These are phyloP conservation scores for Sterrhoptilus dennistouni DNA, from an alignment of 2,113 vertebrate species.

Conservation along the genomic window DNA sequence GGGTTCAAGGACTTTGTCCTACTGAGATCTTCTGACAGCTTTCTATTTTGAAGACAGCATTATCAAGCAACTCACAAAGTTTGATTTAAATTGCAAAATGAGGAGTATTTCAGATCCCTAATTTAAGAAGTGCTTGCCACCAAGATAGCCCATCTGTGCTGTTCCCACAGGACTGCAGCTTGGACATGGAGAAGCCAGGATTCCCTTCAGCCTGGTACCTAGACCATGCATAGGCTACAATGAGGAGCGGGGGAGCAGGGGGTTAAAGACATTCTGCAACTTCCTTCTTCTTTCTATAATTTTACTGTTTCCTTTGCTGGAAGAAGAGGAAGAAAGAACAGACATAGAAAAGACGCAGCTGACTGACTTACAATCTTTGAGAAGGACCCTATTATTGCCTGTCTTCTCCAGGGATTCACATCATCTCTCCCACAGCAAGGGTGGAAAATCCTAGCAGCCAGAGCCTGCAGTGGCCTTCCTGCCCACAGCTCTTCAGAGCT, in stretches of 20 bases:
- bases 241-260: neutral
- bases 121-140: neutral
- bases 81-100: neutral
- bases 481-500: neutral
- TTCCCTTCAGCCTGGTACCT: neutral
- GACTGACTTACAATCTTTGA: neutral
- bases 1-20: neutral
- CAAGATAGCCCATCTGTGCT: neutral
- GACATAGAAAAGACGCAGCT: neutral
- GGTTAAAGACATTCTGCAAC: neutral
- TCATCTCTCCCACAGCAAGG: neutral
- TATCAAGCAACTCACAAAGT: neutral
- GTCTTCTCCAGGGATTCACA: neutral
- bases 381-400: neutral
- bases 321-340: neutral
- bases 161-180: neutral
- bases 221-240: neutral
- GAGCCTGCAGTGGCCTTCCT: neutral
- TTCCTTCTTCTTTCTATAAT: neutral
- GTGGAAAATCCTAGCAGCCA: neutral
- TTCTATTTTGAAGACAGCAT: neutral
- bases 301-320: neutral
- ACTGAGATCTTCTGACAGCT: neutral
- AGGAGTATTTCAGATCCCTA: neutral
- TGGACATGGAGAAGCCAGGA: neutral